Evolutionary conservation across 1,140 invertebrate species (phyloP).

Genomic region (Agrilus planipennis): DNA sequence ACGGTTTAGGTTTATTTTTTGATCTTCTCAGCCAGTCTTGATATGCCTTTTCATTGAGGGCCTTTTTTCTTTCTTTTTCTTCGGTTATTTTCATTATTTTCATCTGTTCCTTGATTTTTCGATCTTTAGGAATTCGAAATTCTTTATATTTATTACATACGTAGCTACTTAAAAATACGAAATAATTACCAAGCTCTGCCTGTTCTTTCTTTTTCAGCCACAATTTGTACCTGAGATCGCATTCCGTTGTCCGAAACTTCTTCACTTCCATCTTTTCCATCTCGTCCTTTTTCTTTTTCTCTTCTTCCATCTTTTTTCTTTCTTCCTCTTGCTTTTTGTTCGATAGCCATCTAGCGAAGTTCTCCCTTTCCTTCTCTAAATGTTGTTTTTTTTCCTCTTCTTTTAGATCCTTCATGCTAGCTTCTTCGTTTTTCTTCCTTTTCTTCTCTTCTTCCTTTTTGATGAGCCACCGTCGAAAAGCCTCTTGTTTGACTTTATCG

Average conservation of each 20-base stretch:
- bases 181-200: conserved; percentile 34
- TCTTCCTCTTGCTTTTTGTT: conserved; percentile 25
- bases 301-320: conserved; percentile 25
- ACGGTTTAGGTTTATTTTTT: conserved; percentile 40
- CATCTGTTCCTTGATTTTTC: conserved; percentile 35
- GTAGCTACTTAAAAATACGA: background rate
- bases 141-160: background rate
- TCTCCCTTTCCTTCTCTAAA: conserved; percentile 20
- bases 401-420: conserved; percentile 10
- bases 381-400: conserved; percentile 16
- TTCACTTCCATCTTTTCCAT: conserved; percentile 26
- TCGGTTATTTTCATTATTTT: conserved; percentile 6
- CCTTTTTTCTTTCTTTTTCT: conserved; percentile 13
- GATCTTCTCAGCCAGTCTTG: conserved; percentile 39
- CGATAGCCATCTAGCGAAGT: conserved; percentile 26
- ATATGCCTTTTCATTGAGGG: conserved; percentile 38
- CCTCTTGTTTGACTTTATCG: too few species aligned
- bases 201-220: conserved; percentile 42
- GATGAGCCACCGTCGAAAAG: too few species aligned
- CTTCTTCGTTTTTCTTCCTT: conserved; percentile 14
- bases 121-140: conserved; percentile 15
- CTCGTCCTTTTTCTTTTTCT: conserved; percentile 20
- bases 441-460: conserved; percentile 22
- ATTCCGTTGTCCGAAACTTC: conserved; percentile 33
- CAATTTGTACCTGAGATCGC: conserved; percentile 36